Percentiles rank a stretch among this genome's conserved stretches.
Conservation (phyloP, 2,888 invertebrate species). For the Agrotis segetum region DNA sequence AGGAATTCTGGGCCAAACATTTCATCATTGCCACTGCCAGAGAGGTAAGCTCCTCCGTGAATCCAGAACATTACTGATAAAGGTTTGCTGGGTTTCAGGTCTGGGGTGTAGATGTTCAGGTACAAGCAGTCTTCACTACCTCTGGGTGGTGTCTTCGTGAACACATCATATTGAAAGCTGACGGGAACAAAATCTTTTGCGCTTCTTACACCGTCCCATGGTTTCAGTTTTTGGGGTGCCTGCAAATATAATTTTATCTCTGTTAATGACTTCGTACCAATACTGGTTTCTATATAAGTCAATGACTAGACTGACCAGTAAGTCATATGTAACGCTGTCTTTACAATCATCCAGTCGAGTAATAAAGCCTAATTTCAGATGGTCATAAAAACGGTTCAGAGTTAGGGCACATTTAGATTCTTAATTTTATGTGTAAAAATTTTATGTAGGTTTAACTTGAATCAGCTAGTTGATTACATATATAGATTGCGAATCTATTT, state of each 20-base stretch:
- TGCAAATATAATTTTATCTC: constrained; percentile 7
- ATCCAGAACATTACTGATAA: constrained; percentile 80
- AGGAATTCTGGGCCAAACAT: constrained; percentile 77
- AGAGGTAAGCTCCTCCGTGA: constrained; percentile 74
- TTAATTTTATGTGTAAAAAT: background rate
- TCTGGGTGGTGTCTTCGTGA: constrained; percentile 3
- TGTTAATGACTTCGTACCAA: background rate
- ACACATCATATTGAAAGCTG: constrained; percentile 70
- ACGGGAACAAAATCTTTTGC: constrained; percentile 73
- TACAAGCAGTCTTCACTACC: constrained; percentile 79
- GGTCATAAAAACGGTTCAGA: background rate
- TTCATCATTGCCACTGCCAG: constrained; percentile 76
- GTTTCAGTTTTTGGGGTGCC: constrained; percentile 70
- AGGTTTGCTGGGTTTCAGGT: constrained; percentile 61
- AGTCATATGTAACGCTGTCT: background rate
- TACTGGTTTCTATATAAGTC: background rate
- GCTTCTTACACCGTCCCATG: constrained; percentile 76
- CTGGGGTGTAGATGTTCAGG: constrained; percentile 79
- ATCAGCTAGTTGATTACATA: too few relatives aligned
- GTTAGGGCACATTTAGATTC: background rate
- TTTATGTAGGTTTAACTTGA: too few relatives aligned
- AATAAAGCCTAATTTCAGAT: background rate
- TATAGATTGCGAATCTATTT: too few relatives aligned
- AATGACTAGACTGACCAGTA: too few relatives aligned
- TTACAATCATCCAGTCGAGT: background rate